A percentile compares a stretch with the other conserved stretches of the same genome.
Conservation (phyloP, 2,888 invertebrate genomes). For the Tetragnatha montana region DNA sequence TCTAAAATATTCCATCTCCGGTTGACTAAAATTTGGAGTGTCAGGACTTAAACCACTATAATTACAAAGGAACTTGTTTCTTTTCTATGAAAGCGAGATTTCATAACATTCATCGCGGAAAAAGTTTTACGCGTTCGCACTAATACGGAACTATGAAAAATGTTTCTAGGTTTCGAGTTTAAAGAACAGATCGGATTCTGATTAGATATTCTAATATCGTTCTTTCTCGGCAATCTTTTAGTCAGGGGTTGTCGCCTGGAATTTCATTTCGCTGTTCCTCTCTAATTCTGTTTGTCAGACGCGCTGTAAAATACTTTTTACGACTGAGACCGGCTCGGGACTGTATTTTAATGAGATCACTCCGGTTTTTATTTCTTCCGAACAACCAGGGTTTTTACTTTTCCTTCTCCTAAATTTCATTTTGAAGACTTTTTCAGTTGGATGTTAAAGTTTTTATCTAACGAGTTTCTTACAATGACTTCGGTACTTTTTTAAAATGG, state of each 20-base stretch:
- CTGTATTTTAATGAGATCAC: not conserved
- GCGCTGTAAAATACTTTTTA: not conserved
- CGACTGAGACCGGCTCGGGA: not conserved
- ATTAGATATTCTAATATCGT: conserved; percentile 1
- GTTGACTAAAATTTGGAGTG: too few species aligned
- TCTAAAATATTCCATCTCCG: too few species aligned
- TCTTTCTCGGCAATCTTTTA: not conserved
- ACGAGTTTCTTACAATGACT: not conserved
- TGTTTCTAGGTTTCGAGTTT: not conserved
- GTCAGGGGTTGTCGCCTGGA: not conserved
- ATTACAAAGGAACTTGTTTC: too few species aligned
- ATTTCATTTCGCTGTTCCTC: not conserved
- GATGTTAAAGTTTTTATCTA: not conserved
- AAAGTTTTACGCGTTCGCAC: not conserved
- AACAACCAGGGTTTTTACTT: not conserved
- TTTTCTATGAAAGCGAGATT: too few species aligned
- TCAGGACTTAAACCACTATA: too few species aligned
- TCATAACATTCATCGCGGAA: too few species aligned
- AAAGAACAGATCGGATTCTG: not conserved
- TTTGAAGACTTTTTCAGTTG: not conserved
- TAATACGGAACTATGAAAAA: not conserved
- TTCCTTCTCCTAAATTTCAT: not conserved
- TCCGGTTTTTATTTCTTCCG: not conserved
- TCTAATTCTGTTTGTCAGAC: not conserved
- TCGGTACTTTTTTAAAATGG: not conserved